phyloP scores from a whole-genome alignment of 2,113 vertebrate genomes.

The Pterophyllum scalare region DNA sequence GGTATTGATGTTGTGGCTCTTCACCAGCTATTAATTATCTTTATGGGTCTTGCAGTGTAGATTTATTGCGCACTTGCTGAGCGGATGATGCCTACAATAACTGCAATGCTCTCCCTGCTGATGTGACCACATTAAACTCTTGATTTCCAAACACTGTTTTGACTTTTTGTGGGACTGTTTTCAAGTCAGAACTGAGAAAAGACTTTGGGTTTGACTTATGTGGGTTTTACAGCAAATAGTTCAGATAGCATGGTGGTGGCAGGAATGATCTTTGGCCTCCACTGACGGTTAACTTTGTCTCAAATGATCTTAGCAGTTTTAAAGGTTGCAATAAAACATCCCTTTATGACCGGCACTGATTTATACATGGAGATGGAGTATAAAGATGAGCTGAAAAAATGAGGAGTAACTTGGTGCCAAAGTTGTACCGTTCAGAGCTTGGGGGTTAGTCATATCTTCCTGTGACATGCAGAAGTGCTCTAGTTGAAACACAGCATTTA shows the following conservation, averaged over 20 bases:
- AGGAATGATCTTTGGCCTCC: background rate
- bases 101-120: background rate
- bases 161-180: conserved; percentile 6
- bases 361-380: background rate
- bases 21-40: conserved; percentile 1
- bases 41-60: background rate
- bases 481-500: background rate
- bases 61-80: background rate
- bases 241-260: conserved; percentile 34
- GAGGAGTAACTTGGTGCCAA: background rate
- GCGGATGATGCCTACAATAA: too few species aligned
- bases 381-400: background rate
- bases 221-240: conserved; percentile 61
- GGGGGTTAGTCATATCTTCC: background rate
- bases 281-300: background rate
- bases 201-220: conserved; percentile 41
- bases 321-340: background rate
- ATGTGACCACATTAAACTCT: background rate
- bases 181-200: conserved; percentile 28
- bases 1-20: background rate
- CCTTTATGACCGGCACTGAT: background rate
- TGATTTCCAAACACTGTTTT: conserved; percentile 15
- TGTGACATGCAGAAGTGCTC: background rate
- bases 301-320: background rate
- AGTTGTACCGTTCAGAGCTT: background rate